These are phyloP conservation scores for Ladona fulva DNA, from an alignment of 1,140 invertebrate genomes.

Conservation along the genomic window DNA sequence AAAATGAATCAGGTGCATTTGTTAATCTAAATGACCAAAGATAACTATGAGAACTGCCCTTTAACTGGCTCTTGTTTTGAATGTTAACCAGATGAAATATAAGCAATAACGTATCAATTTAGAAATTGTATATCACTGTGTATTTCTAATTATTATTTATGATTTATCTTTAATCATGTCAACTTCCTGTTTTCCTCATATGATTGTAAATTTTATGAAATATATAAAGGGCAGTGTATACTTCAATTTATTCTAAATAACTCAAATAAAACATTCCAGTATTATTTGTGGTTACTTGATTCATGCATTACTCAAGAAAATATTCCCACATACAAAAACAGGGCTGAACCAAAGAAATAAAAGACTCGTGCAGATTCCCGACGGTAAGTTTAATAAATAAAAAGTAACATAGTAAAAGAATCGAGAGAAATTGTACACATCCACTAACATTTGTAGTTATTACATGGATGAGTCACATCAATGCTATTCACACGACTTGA, in stretches of 20 bases:
- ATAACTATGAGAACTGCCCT: not conserved
- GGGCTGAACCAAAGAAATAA: not conserved
- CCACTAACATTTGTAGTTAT: not conserved
- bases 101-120: not conserved
- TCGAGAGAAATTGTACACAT: not conserved
- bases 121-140: not conserved
- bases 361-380: not conserved
- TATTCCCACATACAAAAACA: not conserved
- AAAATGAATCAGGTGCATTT: not conserved
- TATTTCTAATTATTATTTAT: not conserved
- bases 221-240: not conserved
- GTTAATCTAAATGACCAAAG: not conserved
- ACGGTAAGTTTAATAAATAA: not conserved
- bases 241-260: not conserved
- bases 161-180: not conserved
- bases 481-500: not conserved
- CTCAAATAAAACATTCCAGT: constrained; percentile 1
- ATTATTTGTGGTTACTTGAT: not conserved
- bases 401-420: not conserved
- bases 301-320: not conserved
- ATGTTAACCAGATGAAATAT: not conserved
- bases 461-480: not conserved
- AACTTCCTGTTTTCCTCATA: not conserved
- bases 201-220: not conserved
- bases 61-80: not conserved